A percentile compares a stretch with the other conserved stretches of the same genome.
These are phyloP conservation scores for Otis tarda DNA, from an alignment of 2,113 vertebrate genomes.

Conservation along the genomic window DNA sequence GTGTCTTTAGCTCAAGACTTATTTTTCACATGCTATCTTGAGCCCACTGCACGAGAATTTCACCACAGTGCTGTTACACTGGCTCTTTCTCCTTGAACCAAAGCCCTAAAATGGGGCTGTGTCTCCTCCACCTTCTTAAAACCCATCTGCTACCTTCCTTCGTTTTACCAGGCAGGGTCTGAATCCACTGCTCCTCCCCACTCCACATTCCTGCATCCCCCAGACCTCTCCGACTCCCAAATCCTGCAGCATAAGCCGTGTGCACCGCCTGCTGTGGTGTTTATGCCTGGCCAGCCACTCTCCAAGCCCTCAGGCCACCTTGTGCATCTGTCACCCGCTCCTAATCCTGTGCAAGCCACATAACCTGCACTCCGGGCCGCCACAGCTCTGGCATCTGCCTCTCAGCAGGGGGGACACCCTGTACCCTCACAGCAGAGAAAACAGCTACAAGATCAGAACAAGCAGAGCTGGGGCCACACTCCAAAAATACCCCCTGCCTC, in stretches of 20 bases:
- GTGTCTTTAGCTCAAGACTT: background rate
- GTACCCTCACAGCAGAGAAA: background rate
- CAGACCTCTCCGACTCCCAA: background rate
- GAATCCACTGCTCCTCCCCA: background rate
- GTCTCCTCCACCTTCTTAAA: background rate
- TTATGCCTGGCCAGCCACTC: background rate
- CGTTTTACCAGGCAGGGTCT: background rate
- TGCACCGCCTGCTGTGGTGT: background rate
- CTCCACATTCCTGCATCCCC: background rate
- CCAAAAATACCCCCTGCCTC: background rate
- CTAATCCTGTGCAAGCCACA: background rate
- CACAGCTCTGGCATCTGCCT: background rate
- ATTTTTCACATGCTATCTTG: background rate
- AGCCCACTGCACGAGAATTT: background rate
- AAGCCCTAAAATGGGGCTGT: background rate
- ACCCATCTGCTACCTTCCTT: background rate
- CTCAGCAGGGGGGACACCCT: accelerated
- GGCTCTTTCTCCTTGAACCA: background rate
- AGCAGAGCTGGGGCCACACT: background rate
- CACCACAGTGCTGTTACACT: accelerated
- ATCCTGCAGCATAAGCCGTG: background rate
- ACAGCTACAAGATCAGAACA: background rate
- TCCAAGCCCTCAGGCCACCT: slow-evolving; percentile 14
- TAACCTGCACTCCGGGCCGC: background rate
- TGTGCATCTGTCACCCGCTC: slow-evolving; percentile 26